Evolutionary conservation across 2,797 vertebrate species (phyloP).

Genomic region (Melanotaenia pygmaea): DNA sequence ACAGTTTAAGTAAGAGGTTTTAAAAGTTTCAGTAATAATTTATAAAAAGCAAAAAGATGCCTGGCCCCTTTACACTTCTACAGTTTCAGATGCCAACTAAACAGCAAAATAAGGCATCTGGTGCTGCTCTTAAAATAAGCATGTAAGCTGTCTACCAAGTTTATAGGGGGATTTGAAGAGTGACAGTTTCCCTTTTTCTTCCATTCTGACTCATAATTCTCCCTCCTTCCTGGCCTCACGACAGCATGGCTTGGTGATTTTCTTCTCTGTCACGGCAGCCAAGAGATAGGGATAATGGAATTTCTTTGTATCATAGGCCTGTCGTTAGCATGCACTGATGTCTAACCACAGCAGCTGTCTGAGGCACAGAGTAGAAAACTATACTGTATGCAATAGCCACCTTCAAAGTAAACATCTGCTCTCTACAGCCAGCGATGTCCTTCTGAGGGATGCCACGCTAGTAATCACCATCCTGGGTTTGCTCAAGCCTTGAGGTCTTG

Average conservation of each 20-base stretch:
- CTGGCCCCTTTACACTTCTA: conserved; percentile 10
- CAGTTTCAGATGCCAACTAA: conserved; percentile 36
- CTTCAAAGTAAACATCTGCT: conserved; percentile 75
- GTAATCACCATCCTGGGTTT: conserved; percentile 66
- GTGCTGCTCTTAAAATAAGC: conserved; percentile 71
- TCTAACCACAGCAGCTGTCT: conserved; percentile 49
- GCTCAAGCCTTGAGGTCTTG: conserved; percentile 44
- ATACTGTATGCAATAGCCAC: conserved; percentile 45
- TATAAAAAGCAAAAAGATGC: conserved; percentile 2
- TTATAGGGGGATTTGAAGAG: conserved; percentile 64
- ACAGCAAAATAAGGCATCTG: conserved; percentile 30
- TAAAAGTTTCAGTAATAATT: conserved; percentile 38
- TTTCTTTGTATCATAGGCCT: conserved; percentile 59
- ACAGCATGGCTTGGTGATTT: conserved; percentile 59
- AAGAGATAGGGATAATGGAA: conserved; percentile 71
- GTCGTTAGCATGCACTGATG: conserved; percentile 47
- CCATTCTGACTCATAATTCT: conserved; percentile 72
- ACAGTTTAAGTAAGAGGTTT: conserved; percentile 26
- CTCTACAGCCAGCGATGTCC: conserved; percentile 47
- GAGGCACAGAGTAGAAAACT: conserved; percentile 24
- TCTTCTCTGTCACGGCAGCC: conserved; percentile 62
- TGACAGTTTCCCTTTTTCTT: conserved; percentile 71
- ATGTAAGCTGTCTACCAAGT: conserved; percentile 51
- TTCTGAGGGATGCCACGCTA: conserved; percentile 50
- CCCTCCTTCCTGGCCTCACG: conserved; percentile 61